Conservation (phyloP, 2,113 vertebrate species). For the Phoxinus phoxinus region DNA sequence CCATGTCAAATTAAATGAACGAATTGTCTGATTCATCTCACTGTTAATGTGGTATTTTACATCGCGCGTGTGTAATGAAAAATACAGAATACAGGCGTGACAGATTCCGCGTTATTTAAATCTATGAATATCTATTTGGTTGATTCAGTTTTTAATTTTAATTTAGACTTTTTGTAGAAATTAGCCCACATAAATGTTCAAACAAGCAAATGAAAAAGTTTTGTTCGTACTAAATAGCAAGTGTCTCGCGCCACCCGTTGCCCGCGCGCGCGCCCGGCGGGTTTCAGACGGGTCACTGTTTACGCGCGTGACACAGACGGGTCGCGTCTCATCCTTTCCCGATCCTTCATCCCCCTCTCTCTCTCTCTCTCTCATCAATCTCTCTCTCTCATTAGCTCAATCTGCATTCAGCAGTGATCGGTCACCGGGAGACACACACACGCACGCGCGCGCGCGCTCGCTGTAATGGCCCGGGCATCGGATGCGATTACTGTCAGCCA, state of each 20-base stretch:
- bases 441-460: slow-evolving; percentile 11
- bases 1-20: neutral
- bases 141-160: too few relatives aligned
- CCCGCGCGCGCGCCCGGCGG: neutral
- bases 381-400: slow-evolving; percentile 57
- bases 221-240: neutral
- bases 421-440: slow-evolving; percentile 48
- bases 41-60: neutral
- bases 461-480: slow-evolving; percentile 58
- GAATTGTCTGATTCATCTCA: neutral
- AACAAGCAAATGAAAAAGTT: neutral
- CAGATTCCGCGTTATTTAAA: too few relatives aligned
- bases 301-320: neutral
- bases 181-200: too few relatives aligned
- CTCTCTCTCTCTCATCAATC: slow-evolving; percentile 55
- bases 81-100: neutral
- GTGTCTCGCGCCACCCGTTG: neutral
- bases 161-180: too few relatives aligned
- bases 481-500: slow-evolving; percentile 62
- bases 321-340: slow-evolving; percentile 38
- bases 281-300: slow-evolving; percentile 6
- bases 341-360: slow-evolving; percentile 24
- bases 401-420: slow-evolving; percentile 64
- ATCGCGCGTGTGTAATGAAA: neutral
- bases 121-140: too few relatives aligned